These are phyloP conservation scores for Thrips palmi DNA, from an alignment of 1,140 invertebrate species.

Conservation along the genomic window DNA sequence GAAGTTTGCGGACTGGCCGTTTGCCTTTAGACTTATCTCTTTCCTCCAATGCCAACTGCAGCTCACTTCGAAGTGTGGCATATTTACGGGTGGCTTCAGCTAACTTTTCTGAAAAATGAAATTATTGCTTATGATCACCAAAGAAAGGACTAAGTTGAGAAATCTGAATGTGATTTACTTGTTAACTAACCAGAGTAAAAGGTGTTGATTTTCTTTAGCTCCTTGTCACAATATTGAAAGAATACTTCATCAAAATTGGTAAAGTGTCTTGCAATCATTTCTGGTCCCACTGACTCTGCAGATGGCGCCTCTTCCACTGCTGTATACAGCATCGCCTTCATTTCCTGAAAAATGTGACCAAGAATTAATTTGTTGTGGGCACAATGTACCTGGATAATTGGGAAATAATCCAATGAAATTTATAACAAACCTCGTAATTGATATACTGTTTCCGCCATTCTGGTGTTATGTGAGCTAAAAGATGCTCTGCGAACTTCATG, in stretches of 20 bases:
- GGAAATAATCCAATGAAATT: neutral
- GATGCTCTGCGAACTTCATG: conserved; percentile 95
- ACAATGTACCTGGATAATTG: neutral
- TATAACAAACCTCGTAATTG: conserved; percentile 65
- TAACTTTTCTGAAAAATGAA: conserved; percentile 62
- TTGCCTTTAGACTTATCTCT: conserved; percentile 42
- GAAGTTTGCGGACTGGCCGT: conserved; percentile 58
- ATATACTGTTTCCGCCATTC: conserved; percentile 99
- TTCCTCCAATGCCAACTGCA: conserved; percentile 60
- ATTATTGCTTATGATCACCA: too few relatives aligned
- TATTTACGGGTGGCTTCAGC: conserved; percentile 92
- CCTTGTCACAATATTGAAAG: conserved; percentile 87
- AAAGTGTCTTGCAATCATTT: conserved; percentile 73
- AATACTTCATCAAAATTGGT: conserved; percentile 93
- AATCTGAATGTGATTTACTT: neutral
- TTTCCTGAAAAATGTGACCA: conserved; percentile 40
- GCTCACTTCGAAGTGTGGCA: conserved; percentile 73
- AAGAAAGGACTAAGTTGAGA: neutral
- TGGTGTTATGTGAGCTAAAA: conserved; percentile 90
- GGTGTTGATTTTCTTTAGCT: conserved; percentile 90
- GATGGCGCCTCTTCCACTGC: conserved; percentile 79
- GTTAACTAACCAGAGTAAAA: conserved; percentile 70
- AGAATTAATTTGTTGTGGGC: neutral
- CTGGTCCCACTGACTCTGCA: conserved; percentile 68
- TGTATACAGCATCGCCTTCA: conserved; percentile 79